phyloP scores from a whole-genome alignment of 92 coral and sea anemone genomes.

The Epizoanthus ramosus region DNA sequence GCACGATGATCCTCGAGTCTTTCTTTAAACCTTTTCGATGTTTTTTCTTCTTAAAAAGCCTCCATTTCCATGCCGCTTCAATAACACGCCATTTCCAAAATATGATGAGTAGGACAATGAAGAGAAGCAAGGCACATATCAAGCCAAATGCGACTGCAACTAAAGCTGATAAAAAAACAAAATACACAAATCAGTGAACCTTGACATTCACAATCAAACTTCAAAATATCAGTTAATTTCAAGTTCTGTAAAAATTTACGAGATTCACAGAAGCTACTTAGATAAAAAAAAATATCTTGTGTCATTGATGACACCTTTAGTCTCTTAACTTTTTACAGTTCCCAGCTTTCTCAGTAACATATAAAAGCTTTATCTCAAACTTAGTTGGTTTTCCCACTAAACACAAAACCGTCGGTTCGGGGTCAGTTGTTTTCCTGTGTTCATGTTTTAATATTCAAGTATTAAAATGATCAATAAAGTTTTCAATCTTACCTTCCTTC shows the following conservation, averaged over 20 bases:
- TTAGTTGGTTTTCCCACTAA: background rate
- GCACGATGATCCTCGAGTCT: constrained; percentile 33
- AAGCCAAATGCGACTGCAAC: constrained; percentile 38
- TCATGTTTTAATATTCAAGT: background rate
- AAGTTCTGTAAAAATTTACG: background rate
- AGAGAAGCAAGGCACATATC: constrained; percentile 24
- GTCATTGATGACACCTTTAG: background rate
- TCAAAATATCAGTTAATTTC: too few species aligned
- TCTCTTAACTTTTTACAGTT: background rate
- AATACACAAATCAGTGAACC: constrained; percentile 10
- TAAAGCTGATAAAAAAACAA: constrained; percentile 24
- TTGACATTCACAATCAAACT: background rate
- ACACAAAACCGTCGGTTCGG: background rate
- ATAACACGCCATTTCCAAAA: constrained; percentile 36
- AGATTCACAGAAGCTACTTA: background rate
- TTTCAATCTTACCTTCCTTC: constrained; percentile 21
- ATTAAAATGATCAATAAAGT: background rate
- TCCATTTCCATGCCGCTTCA: constrained; percentile 38
- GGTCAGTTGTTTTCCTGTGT: background rate
- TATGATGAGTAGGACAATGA: constrained; percentile 6
- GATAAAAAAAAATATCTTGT: background rate
- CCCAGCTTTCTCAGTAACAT: background rate
- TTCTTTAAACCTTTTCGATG: background rate
- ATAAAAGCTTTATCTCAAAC: background rate
- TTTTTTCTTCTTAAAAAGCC: constrained; percentile 13